phyloP scores from a whole-genome alignment of 1,140 invertebrate genomes.

The Ridgeia piscesae region DNA sequence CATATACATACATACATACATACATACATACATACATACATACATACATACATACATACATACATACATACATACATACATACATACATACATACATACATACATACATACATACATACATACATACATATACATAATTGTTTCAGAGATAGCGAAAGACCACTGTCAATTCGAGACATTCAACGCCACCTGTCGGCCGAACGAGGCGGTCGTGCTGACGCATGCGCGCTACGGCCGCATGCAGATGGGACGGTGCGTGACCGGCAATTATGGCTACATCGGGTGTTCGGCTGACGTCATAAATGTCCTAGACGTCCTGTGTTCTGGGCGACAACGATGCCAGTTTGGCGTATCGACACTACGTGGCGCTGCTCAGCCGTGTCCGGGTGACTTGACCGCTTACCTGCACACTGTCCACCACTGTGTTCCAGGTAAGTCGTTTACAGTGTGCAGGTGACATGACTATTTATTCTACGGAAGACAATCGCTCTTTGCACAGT shows the following conservation, averaged over 20 bases:
- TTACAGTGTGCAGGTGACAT: neutral
- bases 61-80: neutral
- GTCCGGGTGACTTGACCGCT: slow-evolving; percentile 26
- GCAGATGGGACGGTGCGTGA: slow-evolving; percentile 29
- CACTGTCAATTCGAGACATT: slow-evolving; percentile 18
- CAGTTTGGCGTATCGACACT: slow-evolving; percentile 14
- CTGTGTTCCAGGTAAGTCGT: slow-evolving; percentile 22
- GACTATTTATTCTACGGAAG: no score
- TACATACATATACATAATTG: neutral
- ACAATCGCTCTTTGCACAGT: no score
- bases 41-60: no score
- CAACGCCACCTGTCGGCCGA: slow-evolving; percentile 11
- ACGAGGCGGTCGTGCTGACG: slow-evolving; percentile 3
- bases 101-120: neutral
- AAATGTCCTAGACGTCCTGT: slow-evolving; percentile 20
- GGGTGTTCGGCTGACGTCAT: slow-evolving; percentile 28
- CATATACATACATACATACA: no score
- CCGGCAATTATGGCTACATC: slow-evolving; percentile 27
- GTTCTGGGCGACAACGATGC: slow-evolving; percentile 22
- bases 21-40: no score
- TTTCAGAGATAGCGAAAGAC: slow-evolving; percentile 7
- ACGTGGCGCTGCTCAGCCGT: slow-evolving; percentile 23
- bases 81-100: neutral
- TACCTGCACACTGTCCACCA: slow-evolving; percentile 25
- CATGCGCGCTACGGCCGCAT: slow-evolving; percentile 26